These are phyloP conservation scores for Chelonus formosanus DNA, from an alignment of 2,888 invertebrate genomes.

Conservation along the genomic window DNA sequence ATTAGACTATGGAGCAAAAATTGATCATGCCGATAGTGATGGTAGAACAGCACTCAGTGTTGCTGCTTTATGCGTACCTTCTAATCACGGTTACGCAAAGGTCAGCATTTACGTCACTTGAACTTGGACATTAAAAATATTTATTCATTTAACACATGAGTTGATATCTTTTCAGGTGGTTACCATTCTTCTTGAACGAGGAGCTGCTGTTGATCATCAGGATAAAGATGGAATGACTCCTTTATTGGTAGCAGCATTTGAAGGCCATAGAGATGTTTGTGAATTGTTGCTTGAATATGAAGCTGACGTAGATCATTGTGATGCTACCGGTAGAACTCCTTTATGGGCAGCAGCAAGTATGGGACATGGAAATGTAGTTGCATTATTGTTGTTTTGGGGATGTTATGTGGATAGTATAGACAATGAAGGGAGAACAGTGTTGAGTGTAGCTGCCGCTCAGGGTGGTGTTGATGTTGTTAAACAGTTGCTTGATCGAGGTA, in stretches of 20 bases:
- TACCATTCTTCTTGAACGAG: conserved; percentile 79
- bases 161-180: conserved; percentile 67
- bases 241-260: conserved; percentile 87
- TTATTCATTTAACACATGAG: not conserved
- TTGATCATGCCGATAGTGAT: conserved; percentile 87
- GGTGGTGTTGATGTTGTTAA: conserved; percentile 90
- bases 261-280: conserved; percentile 91
- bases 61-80: conserved; percentile 84
- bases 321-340: conserved; percentile 83
- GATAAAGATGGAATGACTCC: conserved; percentile 91
- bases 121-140: not conserved
- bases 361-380: conserved; percentile 87
- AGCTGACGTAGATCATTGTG: conserved; percentile 89
- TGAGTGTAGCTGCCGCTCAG: conserved; percentile 86
- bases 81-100: conserved; percentile 77
- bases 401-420: conserved; percentile 96
- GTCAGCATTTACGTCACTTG: conserved; percentile 43
- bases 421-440: conserved; percentile 89
- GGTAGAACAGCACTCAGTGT: conserved; percentile 89
- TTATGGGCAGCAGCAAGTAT: conserved; percentile 94
- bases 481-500: conserved; percentile 84
- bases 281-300: conserved; percentile 91
- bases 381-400: conserved; percentile 91
- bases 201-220: conserved; percentile 82
- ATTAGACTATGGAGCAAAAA: conserved; percentile 81